A percentile compares a stretch with the other conserved stretches of the same genome.
phyloP scores from a whole-genome alignment of 2,797 vertebrate species.

The Ambastaia sidthimunki region DNA sequence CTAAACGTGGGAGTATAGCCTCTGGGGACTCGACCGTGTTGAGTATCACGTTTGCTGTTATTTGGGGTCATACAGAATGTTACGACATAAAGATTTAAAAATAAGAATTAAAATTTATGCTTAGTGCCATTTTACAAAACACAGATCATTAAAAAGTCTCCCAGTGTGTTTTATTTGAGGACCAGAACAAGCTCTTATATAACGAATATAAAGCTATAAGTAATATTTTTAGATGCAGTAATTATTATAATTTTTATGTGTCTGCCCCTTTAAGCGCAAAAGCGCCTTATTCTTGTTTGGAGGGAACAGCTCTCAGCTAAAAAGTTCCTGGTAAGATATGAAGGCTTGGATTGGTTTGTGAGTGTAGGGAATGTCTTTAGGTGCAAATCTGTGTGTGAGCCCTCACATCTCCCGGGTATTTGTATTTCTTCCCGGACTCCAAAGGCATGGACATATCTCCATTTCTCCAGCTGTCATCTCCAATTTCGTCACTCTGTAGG shows the following conservation, averaged over 20 bases:
- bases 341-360: neutral
- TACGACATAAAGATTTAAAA: conserved; percentile 4
- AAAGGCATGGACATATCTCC: conserved; percentile 82
- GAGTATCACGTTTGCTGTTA: conserved; percentile 33
- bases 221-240: neutral
- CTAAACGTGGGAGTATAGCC: conserved; percentile 16
- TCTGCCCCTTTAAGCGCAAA: neutral
- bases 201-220: neutral
- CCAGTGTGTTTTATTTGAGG: neutral
- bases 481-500: conserved; percentile 96
- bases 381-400: conserved; percentile 10
- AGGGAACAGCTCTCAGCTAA: neutral
- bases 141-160: neutral
- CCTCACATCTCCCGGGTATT: conserved; percentile 86
- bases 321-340: neutral
- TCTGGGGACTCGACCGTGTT: conserved; percentile 4
- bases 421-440: conserved; percentile 90
- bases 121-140: neutral
- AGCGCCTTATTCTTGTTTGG: neutral
- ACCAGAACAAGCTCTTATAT: neutral
- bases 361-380: conserved; percentile 15
- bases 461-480: conserved; percentile 91
- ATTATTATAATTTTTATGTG: neutral
- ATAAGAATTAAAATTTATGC: neutral
- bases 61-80: neutral